Evolutionary conservation across 2,888 invertebrate genomes (phyloP), one percentile per base, ranked within the genome.

Genomic region (Mythimna lalbum): DNA sequence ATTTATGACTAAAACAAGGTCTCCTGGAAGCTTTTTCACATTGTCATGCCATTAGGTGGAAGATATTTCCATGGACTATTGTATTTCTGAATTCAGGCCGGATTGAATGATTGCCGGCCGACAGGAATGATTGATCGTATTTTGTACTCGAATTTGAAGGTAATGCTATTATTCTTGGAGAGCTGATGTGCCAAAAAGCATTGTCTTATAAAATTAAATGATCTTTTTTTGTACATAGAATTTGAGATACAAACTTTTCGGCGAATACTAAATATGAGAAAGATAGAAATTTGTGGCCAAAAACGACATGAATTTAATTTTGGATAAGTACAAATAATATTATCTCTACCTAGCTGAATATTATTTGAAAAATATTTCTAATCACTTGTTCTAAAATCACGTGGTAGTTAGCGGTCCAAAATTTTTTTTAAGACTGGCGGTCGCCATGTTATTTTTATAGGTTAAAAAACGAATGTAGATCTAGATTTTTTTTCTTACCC

Each of bases 51-150:
- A 52, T 56, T 55, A 59, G 56, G 55, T 69, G n/a, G 47, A 36
- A 64, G 61, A 79, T 63, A 55, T 63, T 79, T 79, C 33, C 67
- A 55, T 63, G 10, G 33, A 50, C 81, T 71, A 61, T 76, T 78
- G 76, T 80, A 65, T 65, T 78, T 75, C 50, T 39, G 53, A 63
- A 80, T 69, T 43, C 47, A 52, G 64, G 65, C n/a, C 61, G 61
- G n/a, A n/a, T n/a, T n/a, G n/a, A n/a, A n/a, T n/a, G n/a, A n/a
- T n/a, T n/a, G n/a, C n/a, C n/a, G n/a, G n/a, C n/a, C 36, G 71
- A 62, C 66, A 50, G 31, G 23, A 23, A 76, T 78, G 72, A 80
- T 78, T 72, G 66, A 78, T 78, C 3, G 60, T 49, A 10, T 39
- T 56, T 59, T 68, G 52, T 59, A 12, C 53, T 36, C 9, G 21